Evolutionary conservation across 2,888 invertebrate species (phyloP).

Genomic region (Cheilosia vulpina): DNA sequence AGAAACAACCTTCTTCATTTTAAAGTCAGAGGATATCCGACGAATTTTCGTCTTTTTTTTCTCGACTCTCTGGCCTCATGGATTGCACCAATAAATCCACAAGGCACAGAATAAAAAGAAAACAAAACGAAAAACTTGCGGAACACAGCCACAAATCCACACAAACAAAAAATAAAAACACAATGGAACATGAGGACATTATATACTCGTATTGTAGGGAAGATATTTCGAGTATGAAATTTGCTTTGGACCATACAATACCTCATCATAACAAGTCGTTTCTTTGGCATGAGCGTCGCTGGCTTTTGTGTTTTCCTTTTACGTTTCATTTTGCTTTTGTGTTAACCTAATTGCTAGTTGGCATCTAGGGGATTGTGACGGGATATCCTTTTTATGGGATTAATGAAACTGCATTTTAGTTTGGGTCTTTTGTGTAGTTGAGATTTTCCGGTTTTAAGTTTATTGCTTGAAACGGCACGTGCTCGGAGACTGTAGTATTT

Average conservation of each 20-base stretch:
- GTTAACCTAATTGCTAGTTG: conserved; percentile 50
- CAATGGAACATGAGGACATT: too few species aligned
- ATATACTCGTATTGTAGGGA: conserved; percentile 10
- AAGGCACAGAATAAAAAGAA: background rate
- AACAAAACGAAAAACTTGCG: too few species aligned
- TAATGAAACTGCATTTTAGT: conserved; percentile 12
- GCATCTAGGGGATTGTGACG: conserved; percentile 43
- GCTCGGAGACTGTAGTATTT: too few species aligned
- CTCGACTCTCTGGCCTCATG: background rate
- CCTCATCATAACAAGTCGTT: conserved; percentile 41
- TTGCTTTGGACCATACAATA: conserved; percentile 32
- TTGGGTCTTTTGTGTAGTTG: background rate
- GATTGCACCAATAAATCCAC: conserved; percentile 30
- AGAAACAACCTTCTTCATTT: conserved; percentile 8
- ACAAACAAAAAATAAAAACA: background rate
- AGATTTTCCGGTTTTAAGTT: background rate
- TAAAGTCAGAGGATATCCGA: conserved; percentile 6
- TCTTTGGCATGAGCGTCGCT: background rate
- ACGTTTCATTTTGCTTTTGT: conserved; percentile 15
- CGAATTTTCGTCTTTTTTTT: background rate
- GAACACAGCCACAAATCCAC: background rate
- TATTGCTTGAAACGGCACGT: too few species aligned
- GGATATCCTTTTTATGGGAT: conserved; percentile 36
- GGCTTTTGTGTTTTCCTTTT: conserved; percentile 15
- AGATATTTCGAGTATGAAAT: conserved; percentile 26